phyloP scores from a whole-genome alignment of 2,113 vertebrate genomes.

The Sigmodon hispidus region DNA sequence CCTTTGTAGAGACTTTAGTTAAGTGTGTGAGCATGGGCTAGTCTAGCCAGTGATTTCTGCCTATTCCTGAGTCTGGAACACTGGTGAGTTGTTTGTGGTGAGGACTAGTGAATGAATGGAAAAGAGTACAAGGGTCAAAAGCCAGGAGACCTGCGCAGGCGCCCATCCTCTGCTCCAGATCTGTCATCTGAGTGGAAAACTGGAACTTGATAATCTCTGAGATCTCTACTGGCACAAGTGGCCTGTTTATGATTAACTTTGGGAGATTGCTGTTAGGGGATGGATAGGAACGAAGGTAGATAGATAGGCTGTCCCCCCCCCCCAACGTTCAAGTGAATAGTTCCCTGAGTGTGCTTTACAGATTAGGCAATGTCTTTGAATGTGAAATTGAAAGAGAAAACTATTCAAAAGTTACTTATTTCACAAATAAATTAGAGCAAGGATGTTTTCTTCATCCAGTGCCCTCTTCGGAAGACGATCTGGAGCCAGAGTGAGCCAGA shows the following conservation, averaged over 20 bases:
- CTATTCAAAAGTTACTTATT: neutral
- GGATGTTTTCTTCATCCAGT: neutral
- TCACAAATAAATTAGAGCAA: neutral
- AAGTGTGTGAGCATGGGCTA: neutral
- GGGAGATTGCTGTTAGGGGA: neutral
- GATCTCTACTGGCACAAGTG: no score
- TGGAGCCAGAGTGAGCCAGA: neutral
- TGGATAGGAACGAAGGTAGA: no score
- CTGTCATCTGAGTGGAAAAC: neutral
- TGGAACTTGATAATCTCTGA: neutral
- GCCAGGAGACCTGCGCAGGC: neutral
- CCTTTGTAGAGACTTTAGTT: no score
- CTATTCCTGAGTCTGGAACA: neutral
- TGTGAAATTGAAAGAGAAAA: slow-evolving; percentile 32
- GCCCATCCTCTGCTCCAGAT: neutral
- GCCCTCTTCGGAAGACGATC: neutral
- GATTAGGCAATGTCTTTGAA: neutral
- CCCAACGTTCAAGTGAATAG: no score
- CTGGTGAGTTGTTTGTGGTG: neutral
- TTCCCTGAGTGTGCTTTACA: neutral
- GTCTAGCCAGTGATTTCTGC: rapidly evolving
- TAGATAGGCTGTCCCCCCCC: no score
- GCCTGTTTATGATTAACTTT: neutral
- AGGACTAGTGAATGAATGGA: neutral
- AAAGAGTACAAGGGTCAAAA: neutral